These are phyloP conservation scores for Clanis bilineata DNA, from an alignment of 2,888 invertebrate species.

Conservation along the genomic window DNA sequence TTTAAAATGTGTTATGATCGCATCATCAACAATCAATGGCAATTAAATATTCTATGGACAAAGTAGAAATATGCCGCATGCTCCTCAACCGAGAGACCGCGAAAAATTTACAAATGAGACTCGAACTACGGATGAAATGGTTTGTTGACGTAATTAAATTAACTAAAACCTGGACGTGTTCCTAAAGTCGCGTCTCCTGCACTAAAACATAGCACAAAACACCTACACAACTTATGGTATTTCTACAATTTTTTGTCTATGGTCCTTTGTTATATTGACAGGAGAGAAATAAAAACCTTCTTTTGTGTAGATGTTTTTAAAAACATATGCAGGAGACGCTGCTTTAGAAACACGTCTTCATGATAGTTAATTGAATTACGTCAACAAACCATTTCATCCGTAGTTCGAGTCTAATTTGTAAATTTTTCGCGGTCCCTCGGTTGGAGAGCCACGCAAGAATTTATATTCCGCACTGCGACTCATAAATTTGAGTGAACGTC, in stretches of 20 bases:
- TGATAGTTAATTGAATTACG: neutral
- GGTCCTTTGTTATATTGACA: too few species aligned
- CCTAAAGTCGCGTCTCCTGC: too few species aligned
- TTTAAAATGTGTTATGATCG: too few species aligned
- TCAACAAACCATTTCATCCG: neutral
- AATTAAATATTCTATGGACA: too few species aligned
- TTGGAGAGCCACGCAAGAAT: constrained; percentile 64
- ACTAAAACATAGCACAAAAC: too few species aligned
- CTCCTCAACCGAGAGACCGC: constrained; percentile 57
- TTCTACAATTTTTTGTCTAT: too few species aligned
- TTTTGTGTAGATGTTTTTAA: too few species aligned
- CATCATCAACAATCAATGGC: too few species aligned
- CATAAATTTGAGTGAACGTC: constrained; percentile 77
- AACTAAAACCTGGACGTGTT: neutral
- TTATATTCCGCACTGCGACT: constrained; percentile 80
- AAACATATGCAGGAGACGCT: too few species aligned
- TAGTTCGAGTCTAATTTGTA: constrained; percentile 29
- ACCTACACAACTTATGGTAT: too few species aligned
- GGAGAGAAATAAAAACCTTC: too few species aligned
- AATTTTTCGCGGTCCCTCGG: constrained; percentile 64
- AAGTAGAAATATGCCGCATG: too few species aligned
- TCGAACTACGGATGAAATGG: neutral
- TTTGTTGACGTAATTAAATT: neutral
- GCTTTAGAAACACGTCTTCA: neutral
- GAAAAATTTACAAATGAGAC: constrained; percentile 52